phyloP scores from a whole-genome alignment of 2,113 vertebrate genomes.

The Erpornis zantholeuca region DNA sequence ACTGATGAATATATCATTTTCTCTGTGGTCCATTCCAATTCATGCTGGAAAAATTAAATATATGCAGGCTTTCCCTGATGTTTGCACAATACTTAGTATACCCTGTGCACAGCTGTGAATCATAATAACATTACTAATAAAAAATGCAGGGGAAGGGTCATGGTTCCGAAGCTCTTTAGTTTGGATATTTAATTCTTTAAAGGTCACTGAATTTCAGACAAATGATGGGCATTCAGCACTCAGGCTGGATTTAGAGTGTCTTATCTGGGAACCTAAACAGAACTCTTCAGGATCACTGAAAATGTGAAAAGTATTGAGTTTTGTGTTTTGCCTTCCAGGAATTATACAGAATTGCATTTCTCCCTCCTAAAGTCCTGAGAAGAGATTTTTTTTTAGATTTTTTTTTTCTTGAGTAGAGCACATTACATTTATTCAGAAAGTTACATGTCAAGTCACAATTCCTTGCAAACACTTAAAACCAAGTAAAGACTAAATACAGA shows the following conservation, averaged over 20 bases:
- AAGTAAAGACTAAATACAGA: not conserved
- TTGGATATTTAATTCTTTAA: not conserved
- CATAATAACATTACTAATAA: not conserved
- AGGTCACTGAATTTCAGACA: not conserved
- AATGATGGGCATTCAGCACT: not conserved
- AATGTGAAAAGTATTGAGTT: not conserved
- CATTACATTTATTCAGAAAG: not conserved
- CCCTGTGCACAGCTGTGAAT: not conserved
- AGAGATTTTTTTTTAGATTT: too few species aligned
- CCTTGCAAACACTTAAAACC: not conserved
- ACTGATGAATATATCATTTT: not conserved
- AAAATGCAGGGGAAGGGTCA: not conserved
- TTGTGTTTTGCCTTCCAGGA: not conserved
- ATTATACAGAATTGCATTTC: not conserved
- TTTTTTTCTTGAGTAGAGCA: not conserved
- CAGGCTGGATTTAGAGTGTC: not conserved
- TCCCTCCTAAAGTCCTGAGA: not conserved
- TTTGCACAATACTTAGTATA: not conserved
- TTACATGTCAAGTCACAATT: not conserved
- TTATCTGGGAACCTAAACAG: not conserved
- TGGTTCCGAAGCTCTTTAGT: not conserved
- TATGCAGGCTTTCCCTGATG: not conserved
- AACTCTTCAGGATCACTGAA: not conserved
- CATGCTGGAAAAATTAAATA: not conserved
- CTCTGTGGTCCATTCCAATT: not conserved